phyloP scores from a whole-genome alignment of 2,888 invertebrate species.

The Phlogophora meticulosa region DNA sequence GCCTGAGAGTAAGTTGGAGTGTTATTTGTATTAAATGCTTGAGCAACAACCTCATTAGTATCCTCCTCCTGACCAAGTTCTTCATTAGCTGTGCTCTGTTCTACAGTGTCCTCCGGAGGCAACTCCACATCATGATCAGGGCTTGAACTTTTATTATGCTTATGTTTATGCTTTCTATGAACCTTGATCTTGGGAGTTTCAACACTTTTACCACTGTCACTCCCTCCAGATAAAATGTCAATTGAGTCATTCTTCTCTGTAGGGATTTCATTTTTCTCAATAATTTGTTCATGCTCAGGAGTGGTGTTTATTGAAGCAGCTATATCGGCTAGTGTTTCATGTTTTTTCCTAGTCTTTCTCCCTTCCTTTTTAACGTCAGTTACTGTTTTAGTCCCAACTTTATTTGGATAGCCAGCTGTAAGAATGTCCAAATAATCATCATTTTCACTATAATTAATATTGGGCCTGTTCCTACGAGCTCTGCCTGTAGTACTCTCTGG shows the following conservation, averaged over 20 bases:
- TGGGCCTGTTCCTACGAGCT: conserved; percentile 87
- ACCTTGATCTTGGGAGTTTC: conserved; percentile 78
- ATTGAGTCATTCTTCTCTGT: conserved; percentile 81
- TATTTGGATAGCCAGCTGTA: conserved; percentile 82
- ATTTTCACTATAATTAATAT: conserved; percentile 91
- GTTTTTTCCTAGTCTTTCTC: conserved; percentile 83
- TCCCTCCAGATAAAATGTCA: conserved; percentile 81
- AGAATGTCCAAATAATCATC: conserved; percentile 89
- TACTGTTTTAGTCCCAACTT: conserved; percentile 82
- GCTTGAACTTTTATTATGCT: conserved; percentile 79
- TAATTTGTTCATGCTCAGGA: conserved; percentile 71
- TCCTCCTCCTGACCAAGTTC: conserved; percentile 70
- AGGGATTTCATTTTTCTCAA: conserved; percentile 76
- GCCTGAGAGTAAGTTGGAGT: conserved; percentile 78
- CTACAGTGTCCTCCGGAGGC: conserved; percentile 61
- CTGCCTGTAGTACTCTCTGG: conserved; percentile 82
- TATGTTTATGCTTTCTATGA: conserved; percentile 80
- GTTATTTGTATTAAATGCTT: conserved; percentile 74
- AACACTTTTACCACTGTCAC: conserved; percentile 73
- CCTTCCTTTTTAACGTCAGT: conserved; percentile 86
- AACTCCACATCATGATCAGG: conserved; percentile 73
- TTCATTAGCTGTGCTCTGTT: conserved; percentile 63
- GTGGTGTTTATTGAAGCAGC: conserved; percentile 65
- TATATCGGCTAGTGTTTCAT: conserved; percentile 74
- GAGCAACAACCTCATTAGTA: conserved; percentile 66